These are phyloP conservation scores for Clamator glandarius DNA, from an alignment of 2,797 vertebrate genomes.

Conservation along the genomic window DNA sequence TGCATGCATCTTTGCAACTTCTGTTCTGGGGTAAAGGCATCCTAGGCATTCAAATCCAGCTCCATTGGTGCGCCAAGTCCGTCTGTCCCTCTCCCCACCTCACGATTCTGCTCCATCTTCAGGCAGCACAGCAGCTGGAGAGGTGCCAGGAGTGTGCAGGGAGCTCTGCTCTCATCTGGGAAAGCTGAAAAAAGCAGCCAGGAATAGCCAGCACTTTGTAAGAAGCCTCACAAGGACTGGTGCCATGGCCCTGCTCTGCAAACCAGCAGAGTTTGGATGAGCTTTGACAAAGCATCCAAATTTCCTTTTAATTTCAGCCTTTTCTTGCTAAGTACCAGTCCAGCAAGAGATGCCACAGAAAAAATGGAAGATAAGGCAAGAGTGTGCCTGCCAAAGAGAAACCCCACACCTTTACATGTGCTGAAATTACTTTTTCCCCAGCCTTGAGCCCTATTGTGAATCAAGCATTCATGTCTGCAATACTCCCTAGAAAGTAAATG, in stretches of 20 bases:
- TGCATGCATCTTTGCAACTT: rapidly evolving
- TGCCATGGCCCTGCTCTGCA: rapidly evolving
- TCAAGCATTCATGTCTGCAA: not conserved
- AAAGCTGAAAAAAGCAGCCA: conserved; percentile 3
- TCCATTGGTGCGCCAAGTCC: not conserved
- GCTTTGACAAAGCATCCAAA: not conserved
- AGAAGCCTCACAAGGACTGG: not conserved
- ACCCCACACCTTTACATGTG: not conserved
- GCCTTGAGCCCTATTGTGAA: not conserved
- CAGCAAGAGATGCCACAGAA: not conserved
- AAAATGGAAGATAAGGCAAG: not conserved
- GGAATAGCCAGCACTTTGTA: not conserved
- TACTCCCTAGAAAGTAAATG: not conserved
- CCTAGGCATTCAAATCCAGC: not conserved
- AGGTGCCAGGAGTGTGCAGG: not conserved
- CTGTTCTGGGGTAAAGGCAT: not conserved
- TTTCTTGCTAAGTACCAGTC: not conserved
- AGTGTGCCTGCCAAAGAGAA: not conserved
- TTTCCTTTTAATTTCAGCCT: conserved; percentile 5
- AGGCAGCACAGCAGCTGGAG: not conserved
- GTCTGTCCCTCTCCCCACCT: not conserved
- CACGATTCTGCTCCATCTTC: rapidly evolving
- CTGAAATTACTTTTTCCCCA: not conserved
- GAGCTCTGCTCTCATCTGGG: not conserved
- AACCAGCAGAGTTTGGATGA: not conserved